phyloP scores from a whole-genome alignment of 2,113 vertebrate species.

The Electrona antarctica region DNA sequence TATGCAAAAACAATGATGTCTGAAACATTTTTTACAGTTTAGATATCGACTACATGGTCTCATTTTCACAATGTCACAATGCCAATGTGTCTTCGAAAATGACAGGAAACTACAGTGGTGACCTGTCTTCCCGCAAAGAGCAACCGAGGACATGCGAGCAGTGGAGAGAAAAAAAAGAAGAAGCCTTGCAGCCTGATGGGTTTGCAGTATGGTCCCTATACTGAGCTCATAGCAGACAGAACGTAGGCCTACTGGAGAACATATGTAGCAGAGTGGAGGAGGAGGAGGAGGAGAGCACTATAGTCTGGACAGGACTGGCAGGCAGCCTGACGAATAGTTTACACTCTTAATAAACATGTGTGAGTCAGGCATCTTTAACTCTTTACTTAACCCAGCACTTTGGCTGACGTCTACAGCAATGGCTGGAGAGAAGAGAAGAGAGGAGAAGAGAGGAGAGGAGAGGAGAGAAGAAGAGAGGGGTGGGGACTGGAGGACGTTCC shows the following conservation, averaged over 20 bases:
- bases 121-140: constrained; percentile 17
- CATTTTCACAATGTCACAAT: too few species aligned
- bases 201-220: constrained; percentile 27
- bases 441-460: constrained; percentile 35
- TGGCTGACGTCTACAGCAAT: too few species aligned
- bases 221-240: background rate
- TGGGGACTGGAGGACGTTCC: background rate
- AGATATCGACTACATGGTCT: too few species aligned
- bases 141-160: constrained; percentile 32
- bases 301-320: background rate
- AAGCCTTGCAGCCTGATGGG: constrained; percentile 23
- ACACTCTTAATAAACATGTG: background rate
- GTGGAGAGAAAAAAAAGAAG: background rate
- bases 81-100: too few species aligned
- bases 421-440: background rate
- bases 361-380: background rate
- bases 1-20: too few species aligned
- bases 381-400: too few species aligned
- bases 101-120: background rate
- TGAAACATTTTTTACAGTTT: too few species aligned
- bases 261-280: background rate
- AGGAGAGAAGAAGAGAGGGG: constrained; percentile 39
- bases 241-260: background rate
- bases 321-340: background rate
- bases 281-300: background rate